Conservation (phyloP, 2,797 vertebrate species). For the Urosaurus nigricauda region DNA sequence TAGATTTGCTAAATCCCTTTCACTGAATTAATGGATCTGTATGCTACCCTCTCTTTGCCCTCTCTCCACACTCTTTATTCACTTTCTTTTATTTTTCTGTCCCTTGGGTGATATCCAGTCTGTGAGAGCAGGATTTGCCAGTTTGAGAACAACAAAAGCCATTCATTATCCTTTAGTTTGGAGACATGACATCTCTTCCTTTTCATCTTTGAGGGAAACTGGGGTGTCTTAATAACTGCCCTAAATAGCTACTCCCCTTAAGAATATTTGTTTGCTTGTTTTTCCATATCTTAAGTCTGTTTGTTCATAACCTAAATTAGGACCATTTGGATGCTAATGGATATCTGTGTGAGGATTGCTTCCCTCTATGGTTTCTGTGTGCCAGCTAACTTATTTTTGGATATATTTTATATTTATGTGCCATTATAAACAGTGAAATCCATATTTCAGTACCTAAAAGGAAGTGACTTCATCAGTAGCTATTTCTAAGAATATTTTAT, state of each 20-base stretch:
- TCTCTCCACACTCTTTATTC: slow-evolving; percentile 38
- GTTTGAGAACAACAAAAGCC: slow-evolving; percentile 22
- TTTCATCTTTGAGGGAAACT: not conserved
- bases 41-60: not conserved
- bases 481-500: slow-evolving; percentile 37
- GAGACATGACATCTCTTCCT: not conserved
- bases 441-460: slow-evolving; percentile 48
- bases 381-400: slow-evolving; percentile 68
- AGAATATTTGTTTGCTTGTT: not conserved
- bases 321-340: not conserved
- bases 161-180: not conserved
- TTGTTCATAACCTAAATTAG: not conserved
- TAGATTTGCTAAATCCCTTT: not conserved
- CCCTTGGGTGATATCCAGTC: not conserved
- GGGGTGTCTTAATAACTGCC: not conserved
- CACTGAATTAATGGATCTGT: not conserved
- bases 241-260: not conserved
- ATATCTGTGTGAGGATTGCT: not conserved
- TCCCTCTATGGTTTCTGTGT: slow-evolving; percentile 14
- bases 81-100: not conserved
- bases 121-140: not conserved
- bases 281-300: not conserved
- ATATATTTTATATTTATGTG: slow-evolving; percentile 42
- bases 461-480: slow-evolving; percentile 53
- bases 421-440: slow-evolving; percentile 65